phyloP scores from a whole-genome alignment of 2,888 invertebrate genomes.

The Caradrina kadenii region DNA sequence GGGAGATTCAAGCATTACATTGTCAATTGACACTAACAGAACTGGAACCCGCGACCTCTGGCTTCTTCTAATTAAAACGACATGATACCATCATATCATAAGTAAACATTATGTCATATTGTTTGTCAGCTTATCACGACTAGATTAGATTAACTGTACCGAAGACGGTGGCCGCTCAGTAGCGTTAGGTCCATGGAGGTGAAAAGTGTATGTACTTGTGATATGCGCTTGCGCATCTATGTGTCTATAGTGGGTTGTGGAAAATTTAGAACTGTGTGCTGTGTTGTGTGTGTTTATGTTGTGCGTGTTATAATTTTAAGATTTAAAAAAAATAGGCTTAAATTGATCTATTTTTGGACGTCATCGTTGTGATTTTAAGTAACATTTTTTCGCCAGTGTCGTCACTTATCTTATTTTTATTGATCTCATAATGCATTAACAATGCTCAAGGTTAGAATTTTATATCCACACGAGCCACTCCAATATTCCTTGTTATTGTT shows the following conservation, averaged over 20 bases:
- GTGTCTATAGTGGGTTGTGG: constrained; percentile 6
- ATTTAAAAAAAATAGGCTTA: neutral
- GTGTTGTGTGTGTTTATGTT: constrained; percentile 26
- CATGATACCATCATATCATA: constrained; percentile 23
- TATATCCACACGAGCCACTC: neutral
- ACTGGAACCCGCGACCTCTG: constrained; percentile 24
- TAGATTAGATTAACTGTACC: constrained; percentile 62
- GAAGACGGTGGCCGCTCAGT: constrained; percentile 49
- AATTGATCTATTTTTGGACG: constrained; percentile 2
- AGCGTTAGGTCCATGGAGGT: constrained; percentile 63
- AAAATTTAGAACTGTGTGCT: neutral
- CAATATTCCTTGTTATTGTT: neutral
- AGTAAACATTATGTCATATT: constrained; percentile 56
- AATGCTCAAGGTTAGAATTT: constrained; percentile 19
- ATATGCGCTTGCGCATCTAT: constrained; percentile 12
- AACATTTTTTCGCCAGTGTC: constrained; percentile 16
- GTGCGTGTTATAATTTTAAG: constrained; percentile 1
- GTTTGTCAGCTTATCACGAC: constrained; percentile 54
- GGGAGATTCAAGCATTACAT: neutral
- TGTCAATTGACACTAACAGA: neutral
- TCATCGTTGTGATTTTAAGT: neutral
- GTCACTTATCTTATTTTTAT: constrained; percentile 31
- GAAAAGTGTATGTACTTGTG: constrained; percentile 60
- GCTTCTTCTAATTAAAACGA: constrained; percentile 4
- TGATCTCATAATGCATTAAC: constrained; percentile 19